Conservation (phyloP, 2,797 vertebrate genomes). For the Molossus alvarezi region DNA sequence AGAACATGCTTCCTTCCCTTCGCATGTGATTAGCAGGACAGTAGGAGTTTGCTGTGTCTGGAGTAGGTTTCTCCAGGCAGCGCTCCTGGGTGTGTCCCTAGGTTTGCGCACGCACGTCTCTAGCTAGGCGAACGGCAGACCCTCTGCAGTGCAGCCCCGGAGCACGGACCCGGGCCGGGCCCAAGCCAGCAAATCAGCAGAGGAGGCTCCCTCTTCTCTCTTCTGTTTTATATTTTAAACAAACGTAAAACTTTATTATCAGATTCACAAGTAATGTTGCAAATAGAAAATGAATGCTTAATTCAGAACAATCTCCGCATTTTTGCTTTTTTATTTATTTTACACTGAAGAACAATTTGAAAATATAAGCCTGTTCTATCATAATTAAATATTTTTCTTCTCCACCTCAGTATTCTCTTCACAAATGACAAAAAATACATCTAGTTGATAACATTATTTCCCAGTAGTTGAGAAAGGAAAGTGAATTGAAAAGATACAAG, state of each 20-base stretch:
- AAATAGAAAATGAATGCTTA: background rate
- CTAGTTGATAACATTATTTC: background rate
- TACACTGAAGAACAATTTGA: background rate
- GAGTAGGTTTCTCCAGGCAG: background rate
- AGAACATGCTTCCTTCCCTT: background rate
- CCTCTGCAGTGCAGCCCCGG: too few relatives aligned
- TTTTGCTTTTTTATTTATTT: conserved; percentile 19
- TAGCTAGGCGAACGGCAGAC: background rate
- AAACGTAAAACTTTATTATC: conserved; percentile 27
- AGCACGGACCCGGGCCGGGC: too few relatives aligned
- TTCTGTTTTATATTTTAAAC: background rate
- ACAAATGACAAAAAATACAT: background rate
- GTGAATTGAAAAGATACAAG: background rate
- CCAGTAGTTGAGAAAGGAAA: conserved; percentile 25
- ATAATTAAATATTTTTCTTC: background rate
- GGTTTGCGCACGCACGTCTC: background rate
- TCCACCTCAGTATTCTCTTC: background rate
- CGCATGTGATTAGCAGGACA: background rate
- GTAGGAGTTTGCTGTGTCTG: background rate
- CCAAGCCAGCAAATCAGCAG: background rate
- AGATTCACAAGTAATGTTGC: conserved; percentile 26
- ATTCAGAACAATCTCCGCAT: background rate
- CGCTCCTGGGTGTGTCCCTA: background rate
- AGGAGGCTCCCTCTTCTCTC: background rate
- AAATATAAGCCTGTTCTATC: background rate